A percentile compares a stretch with the other conserved stretches of the same genome.
Conservation (phyloP, 2,888 invertebrate species). For the Zygogramma bicolorata region DNA sequence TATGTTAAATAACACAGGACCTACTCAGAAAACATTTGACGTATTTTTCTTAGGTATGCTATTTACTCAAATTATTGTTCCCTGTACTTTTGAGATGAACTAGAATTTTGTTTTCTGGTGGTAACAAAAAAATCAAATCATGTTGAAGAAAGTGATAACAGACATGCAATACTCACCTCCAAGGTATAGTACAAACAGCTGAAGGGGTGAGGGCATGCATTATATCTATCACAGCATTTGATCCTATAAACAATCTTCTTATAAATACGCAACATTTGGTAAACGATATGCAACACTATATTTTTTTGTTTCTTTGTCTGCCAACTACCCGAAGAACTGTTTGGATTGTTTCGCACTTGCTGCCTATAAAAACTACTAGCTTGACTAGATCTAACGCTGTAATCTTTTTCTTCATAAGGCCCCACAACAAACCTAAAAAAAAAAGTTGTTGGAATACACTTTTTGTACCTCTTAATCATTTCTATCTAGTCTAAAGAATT, state of each 20-base stretch:
- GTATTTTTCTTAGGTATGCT: no score
- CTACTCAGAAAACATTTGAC: no score
- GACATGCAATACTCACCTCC: constrained; percentile 60
- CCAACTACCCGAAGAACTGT: constrained; percentile 55
- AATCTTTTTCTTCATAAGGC: constrained; percentile 71
- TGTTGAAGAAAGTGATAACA: background rate
- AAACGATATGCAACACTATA: constrained; percentile 62
- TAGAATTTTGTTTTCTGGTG: no score
- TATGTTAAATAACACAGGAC: no score
- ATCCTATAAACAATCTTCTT: constrained; percentile 67
- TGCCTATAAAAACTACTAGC: constrained; percentile 57
- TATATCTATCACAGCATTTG: constrained; percentile 68
- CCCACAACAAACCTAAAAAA: constrained; percentile 72
- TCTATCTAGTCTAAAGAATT: no score
- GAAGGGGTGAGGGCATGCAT: constrained; percentile 73
- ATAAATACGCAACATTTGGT: constrained; percentile 66
- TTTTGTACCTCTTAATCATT: no score
- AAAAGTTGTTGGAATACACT: no score
- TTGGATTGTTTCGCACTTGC: constrained; percentile 55
- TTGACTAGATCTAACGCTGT: constrained; percentile 56
- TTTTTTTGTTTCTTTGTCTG: constrained; percentile 56
- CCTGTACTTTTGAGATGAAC: no score
- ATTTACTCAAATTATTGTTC: no score
- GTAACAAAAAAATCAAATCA: no score
- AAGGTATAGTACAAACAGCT: constrained; percentile 74